Evolutionary conservation across 2,797 vertebrate genomes (phyloP), one percentile per base, ranked within the genome.

Genomic region (Buphagus erythrorhynchus): DNA sequence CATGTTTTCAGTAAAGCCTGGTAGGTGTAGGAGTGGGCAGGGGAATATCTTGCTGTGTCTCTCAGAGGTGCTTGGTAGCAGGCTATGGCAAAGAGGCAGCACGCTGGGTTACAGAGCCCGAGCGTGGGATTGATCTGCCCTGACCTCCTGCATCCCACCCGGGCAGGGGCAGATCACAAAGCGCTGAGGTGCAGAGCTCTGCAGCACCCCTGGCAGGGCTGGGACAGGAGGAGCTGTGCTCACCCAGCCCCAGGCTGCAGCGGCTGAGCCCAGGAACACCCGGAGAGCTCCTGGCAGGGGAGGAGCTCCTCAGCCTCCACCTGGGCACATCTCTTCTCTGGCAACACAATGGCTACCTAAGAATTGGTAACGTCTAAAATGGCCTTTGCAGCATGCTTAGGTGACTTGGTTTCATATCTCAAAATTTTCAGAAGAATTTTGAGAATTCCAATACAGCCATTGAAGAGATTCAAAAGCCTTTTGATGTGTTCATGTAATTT

Each of bases 231-330:
- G 52, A n/a, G 52, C 31, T 9, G 52, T 15, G 35, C 57, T 33
- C 61, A 13, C 2, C 14, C 28, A 28, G 13, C 42, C 17, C 29
- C 52, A 9, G 52, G 51, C 29, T 54, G 52, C 31, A 20, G 31
- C 4, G 13, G 52, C 52, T 33, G 52, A 55, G n/a, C 31, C n/a
- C 54, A 35, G n/a, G 54, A 15, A 16, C 54, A 5, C n/a, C 6
- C 4, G 21, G n/a, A 29, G 38, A n/a, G 26, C 18, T 24, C 13
- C 0, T 0, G 36, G 6, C 1, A 7, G 15, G 33, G 22, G 13
- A 43, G 42, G 8, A 49, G 13, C 57, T 17, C 9, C 35, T 45
- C 58, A 49, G 54, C 26, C 57, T 65, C 25, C 49, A 8, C 7
- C 7, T 2, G 11, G 55, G 26, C 13, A 29, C 29, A 4, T 17